These are phyloP conservation scores for Gymnocheta viridis DNA, from an alignment of 2,888 invertebrate species.

Conservation along the genomic window DNA sequence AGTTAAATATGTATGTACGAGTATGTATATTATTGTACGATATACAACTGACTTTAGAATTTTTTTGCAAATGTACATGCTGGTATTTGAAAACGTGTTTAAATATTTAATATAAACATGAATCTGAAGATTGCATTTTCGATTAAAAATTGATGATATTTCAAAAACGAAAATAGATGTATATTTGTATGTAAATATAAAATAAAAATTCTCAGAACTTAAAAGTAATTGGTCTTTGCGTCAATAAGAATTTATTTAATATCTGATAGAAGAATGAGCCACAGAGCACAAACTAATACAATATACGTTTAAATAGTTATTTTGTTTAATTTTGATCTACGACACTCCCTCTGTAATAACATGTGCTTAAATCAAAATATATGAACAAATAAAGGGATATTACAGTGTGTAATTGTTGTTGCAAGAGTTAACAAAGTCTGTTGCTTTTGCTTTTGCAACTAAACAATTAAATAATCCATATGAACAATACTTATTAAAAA, in stretches of 20 bases:
- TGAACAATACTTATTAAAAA: slow-evolving; percentile 37
- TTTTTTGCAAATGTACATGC: not conserved
- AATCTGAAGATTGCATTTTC: slow-evolving; percentile 34
- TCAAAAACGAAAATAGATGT: not conserved
- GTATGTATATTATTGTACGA: not conserved
- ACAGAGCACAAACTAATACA: no score
- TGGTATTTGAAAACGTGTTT: slow-evolving; percentile 18
- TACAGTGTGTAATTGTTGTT: no score
- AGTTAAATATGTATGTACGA: not conserved
- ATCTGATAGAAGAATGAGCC: not conserved
- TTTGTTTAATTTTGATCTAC: not conserved
- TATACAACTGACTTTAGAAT: not conserved
- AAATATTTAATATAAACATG: slow-evolving; percentile 38
- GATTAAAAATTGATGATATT: not conserved
- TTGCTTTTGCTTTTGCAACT: not conserved
- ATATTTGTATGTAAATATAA: not conserved
- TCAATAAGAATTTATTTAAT: not conserved
- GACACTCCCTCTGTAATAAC: not conserved
- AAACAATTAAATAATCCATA: not conserved
- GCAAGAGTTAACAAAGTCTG: not conserved
- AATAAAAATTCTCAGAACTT: slow-evolving; percentile 22
- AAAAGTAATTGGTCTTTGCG: not conserved
- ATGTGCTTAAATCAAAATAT: not conserved
- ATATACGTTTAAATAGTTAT: not conserved
- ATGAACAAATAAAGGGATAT: not conserved